Base-by-base conservation (phyloP, 2,888 invertebrate genomes). In the Zootermopsis nevadensis region DNA sequence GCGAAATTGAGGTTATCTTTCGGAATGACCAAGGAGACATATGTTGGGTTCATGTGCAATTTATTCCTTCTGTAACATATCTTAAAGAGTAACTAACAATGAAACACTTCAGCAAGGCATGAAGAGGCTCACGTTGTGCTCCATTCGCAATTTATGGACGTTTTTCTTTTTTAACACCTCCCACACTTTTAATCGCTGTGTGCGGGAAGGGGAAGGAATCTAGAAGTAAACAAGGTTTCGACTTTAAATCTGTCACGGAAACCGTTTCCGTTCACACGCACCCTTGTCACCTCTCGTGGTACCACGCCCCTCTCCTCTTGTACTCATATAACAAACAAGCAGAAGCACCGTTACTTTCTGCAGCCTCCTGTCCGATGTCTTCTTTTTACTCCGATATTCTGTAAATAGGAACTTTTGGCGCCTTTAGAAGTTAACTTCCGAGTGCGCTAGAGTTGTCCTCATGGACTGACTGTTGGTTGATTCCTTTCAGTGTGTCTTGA, bases 191-290 rank as follows among this genome's bases (percentile, higher is more conserved):
- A 74, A 74, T 74, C 74, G 74, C 74, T n/a, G n/a, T n/a, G n/a
- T n/a, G n/a, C n/a, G n/a, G n/a, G n/a, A 74, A n/a, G 33, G n/a
- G 48, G 19, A 27, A 48, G 48, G 77, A 24, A 48, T 42, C 0
- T 77, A 79, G 79, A 10, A 33, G 55, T 79, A 35, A 74, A 42
- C 74, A 74, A 55, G 53, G 55, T 33, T 15, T 79, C 55, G 55
- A 55, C 60, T 81, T 83, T 85, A 85, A 85, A 85, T 86, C 86
- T 86, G 86, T 86, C 86, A 85, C 86, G 81, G 84, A 84, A 83
- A 81, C 84, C 85, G 84, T 85, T 86, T 86, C 86, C 85, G 86
- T 85, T 86, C 86, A 85, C 86, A 86, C 86, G 85, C 83, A 81
- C 84, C 83, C 72, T 72, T 38, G 31, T 33, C 55, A 53, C 30